Evolutionary conservation across 92 coral and sea anemone genomes (phyloP), one percentile per base, ranked within the genome.

Genomic region (Heteractis magnifica): DNA sequence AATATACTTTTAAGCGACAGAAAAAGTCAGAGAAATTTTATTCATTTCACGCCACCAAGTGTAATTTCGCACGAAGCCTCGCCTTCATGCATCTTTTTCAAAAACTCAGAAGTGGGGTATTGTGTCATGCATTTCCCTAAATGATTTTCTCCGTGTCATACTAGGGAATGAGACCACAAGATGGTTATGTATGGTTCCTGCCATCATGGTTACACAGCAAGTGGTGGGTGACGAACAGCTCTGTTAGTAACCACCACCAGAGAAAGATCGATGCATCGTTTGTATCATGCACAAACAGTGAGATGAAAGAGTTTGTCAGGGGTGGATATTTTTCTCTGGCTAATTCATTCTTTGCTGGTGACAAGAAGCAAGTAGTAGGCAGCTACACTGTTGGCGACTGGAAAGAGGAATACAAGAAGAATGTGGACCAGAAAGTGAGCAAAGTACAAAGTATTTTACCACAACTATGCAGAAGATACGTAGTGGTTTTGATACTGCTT

Each of bases 301-400:
- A 87, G 55, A 89, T 93, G 97, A 81, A 71, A 65, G 79, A 82
- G 72, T 93, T 93, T 65, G 76, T 93, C 49, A 77, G 72, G n/a
- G 91, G 91, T 41, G 97, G 94, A 26, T 93, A 93, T 77, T 93
- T 93, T 48, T 84, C 97, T 14, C 82, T 93, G 77, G 92, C 94
- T 0, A 93, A 89, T 88, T 89, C 97, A 13, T 93, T 89, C 85
- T 93, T 72, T 77, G 97, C 91, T 8, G 65, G 51, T 56, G 88
- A 73, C 0, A 74, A 51, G 75, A 58, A 75, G 23, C 78, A 65
- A 4, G 83, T 91, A 26, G 80, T 77, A 14, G 94, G 91, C 48
- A 88, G 93, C 26, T 83, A 86, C 16, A 93, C 93, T 11, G 94
- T 93, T 20, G 65, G 49, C 9, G 82, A 85, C 19, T 93, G 97